Evolutionary conservation across 2,113 vertebrate genomes (phyloP), one percentile per base, ranked within the genome.

Genomic region (Glareola pratincola): DNA sequence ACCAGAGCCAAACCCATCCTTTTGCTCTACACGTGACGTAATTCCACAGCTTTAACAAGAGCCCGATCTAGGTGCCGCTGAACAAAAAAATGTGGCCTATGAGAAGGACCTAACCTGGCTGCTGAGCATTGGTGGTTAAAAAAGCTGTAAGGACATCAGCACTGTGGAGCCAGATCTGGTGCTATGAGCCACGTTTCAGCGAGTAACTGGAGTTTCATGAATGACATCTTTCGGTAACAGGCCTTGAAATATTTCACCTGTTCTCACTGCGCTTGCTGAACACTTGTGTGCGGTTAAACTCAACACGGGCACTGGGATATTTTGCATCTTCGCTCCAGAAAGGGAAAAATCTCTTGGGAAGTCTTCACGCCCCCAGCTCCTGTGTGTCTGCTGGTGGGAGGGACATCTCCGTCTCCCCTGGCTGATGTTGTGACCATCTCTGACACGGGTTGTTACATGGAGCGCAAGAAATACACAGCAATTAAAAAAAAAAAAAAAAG

Each of bases 401-500:
- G 18, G 30, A 67, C 0, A 1, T 47, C 67, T 53, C 1, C 0
- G 34, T 59, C 37, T 67, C 27, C 41, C 30, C 24, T 14, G 27
- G 21, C 36, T 64, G 32, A 57, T 29, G 32, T 34, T 66, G 48
- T 26, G 36, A 67, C 53, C 75, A 41, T 27, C 54, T 48, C 20
- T 23, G 47, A n/a, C 12, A 7, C 1, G 0, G 9, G 12, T 4
- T 63, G 24, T 62, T 68, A 74, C 6, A 62, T 0, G 0, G 29
- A 60, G 60, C 20, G 80, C 34, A 60, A 72, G 57, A 72, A 63
- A 64, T 37, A 41, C 2, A 2, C 6, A 56, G 19, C 2, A 2
- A 36, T 57, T 57, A 6, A 66, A 64, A 53, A 24, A 66, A 57
- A 27, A 24, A 48, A 59, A 10, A 14, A 41, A 12, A 45, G 16